Conservation (phyloP, 1,140 invertebrate genomes). For the Dufourea novaeangliae region DNA sequence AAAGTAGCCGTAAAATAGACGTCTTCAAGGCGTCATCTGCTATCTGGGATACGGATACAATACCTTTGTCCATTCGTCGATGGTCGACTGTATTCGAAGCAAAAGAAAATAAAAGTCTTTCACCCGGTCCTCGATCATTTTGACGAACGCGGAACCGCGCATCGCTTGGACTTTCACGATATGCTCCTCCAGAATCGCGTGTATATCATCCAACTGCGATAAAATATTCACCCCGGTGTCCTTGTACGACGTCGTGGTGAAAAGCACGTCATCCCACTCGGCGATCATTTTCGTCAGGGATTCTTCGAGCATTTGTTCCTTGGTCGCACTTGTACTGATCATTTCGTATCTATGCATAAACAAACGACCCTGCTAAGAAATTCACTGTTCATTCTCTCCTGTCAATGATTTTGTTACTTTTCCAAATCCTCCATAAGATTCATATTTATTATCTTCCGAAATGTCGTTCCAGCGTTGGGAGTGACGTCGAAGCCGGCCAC, state of each 20-base stretch:
- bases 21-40: too few species aligned
- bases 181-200: slow-evolving; percentile 85
- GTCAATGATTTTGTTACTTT: slow-evolving; percentile 82
- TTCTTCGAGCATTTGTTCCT: slow-evolving; percentile 85
- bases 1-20: too few species aligned
- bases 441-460: slow-evolving; percentile 84
- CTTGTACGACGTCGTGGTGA: slow-evolving; percentile 78
- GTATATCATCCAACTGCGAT: slow-evolving; percentile 83
- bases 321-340: slow-evolving; percentile 86
- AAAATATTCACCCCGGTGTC: slow-evolving; percentile 82
- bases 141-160: slow-evolving; percentile 86
- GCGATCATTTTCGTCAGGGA: slow-evolving; percentile 84
- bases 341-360: slow-evolving; percentile 82
- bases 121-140: slow-evolving; percentile 84
- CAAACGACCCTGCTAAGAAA: too few species aligned
- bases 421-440: slow-evolving; percentile 84
- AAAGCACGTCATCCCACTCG: slow-evolving; percentile 85
- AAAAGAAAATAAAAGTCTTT: slow-evolving; percentile 86
- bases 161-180: slow-evolving; percentile 86
- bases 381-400: background rate
- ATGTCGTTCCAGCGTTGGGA: slow-evolving; percentile 85
- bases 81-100: slow-evolving; percentile 82
- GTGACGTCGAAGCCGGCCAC: slow-evolving; percentile 85
- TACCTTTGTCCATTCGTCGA: slow-evolving; percentile 86
- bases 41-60: too few species aligned